These are phyloP conservation scores for Saturnia pavonia DNA, from an alignment of 2,888 invertebrate genomes.

Conservation along the genomic window DNA sequence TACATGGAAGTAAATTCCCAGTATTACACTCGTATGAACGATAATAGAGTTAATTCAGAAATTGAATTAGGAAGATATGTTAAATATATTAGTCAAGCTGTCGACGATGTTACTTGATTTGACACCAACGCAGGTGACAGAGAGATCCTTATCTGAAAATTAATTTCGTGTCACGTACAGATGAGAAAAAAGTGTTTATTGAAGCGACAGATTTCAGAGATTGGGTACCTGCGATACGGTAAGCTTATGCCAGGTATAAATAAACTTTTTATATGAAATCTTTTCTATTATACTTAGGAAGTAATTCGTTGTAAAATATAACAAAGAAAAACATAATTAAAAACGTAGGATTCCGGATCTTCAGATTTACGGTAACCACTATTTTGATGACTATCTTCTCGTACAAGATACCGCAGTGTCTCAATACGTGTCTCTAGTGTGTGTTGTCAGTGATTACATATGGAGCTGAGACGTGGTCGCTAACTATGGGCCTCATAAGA, in stretches of 20 bases:
- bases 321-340: too few species aligned
- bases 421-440: too few species aligned
- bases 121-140: neutral
- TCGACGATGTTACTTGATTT: neutral
- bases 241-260: neutral
- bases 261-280: neutral
- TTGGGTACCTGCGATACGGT: neutral
- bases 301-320: too few species aligned
- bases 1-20: too few species aligned
- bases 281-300: neutral
- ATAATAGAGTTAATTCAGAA: neutral
- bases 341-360: too few species aligned
- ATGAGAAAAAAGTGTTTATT: neutral
- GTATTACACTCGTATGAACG: too few species aligned
- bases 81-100: neutral
- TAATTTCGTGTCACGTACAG: constrained; percentile 5
- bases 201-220: neutral
- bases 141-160: neutral
- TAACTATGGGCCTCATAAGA: too few species aligned
- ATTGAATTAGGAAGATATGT: neutral
- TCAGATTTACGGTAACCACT: too few species aligned
- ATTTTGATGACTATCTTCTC: too few species aligned
- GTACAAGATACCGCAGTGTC: too few species aligned
- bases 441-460: too few species aligned
- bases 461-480: too few species aligned